Conservation (phyloP, 37 sponge, comb jelly and placozoan genomes). For the Tethya wilhelma region DNA sequence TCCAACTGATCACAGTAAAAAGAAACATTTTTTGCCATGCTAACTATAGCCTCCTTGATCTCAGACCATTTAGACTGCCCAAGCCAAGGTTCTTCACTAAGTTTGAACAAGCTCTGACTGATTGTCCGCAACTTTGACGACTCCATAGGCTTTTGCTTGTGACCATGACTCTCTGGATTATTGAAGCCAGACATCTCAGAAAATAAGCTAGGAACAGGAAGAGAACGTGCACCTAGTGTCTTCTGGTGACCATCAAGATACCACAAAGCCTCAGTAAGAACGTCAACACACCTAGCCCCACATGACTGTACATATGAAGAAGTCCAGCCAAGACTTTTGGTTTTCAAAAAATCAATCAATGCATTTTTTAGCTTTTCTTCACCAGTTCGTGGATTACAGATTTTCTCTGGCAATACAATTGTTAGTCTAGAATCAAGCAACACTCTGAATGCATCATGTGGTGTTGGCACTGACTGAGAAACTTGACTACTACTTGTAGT, state of each 20-base stretch:
- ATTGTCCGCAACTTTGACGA: not conserved
- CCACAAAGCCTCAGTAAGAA: not conserved
- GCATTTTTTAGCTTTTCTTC: not conserved
- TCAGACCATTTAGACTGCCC: not conserved
- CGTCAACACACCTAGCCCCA: not conserved
- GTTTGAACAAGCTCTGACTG: not conserved
- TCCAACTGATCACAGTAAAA: not conserved
- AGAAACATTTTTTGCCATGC: not conserved
- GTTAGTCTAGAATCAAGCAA: not conserved
- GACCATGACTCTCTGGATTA: not conserved
- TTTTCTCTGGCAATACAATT: not conserved
- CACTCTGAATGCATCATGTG: not conserved
- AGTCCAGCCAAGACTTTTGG: not conserved
- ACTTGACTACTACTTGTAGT: not conserved
- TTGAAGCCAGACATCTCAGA: not conserved
- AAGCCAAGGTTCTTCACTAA: not conserved
- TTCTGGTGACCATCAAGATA: slow-evolving; percentile 11
- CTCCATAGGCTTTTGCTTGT: not conserved
- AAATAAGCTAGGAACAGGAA: not conserved
- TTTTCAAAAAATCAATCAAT: not conserved
- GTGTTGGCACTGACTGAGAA: not conserved
- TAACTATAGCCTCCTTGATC: not conserved
- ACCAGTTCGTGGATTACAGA: not conserved
- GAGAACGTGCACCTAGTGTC: not conserved
- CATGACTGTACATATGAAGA: not conserved